Base-by-base conservation (phyloP, 1,140 invertebrate species). In the Cydia amplana region DNA sequence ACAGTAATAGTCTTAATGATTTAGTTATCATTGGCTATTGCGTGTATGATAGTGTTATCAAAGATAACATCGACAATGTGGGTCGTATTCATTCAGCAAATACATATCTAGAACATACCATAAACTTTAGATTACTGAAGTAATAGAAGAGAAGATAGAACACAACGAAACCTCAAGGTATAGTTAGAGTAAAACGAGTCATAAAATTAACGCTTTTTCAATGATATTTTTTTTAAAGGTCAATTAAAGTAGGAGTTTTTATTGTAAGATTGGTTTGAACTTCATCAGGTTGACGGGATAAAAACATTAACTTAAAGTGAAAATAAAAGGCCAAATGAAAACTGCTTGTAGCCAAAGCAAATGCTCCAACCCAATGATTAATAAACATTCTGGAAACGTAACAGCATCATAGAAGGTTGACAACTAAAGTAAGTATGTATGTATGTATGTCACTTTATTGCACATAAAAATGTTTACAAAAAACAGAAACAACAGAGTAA, bases 61-160 rank as follows among this genome's bases (percentile, higher is more conserved):
- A 65, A 32, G 65, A 40, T 40, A 67, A 32, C 14, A 65, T 28
- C 23, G 14, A 65, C 32, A 67, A 67, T 67, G 5, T 67, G n/a
- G 32, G 65, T 67, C 65, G 65, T 67, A 67, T 67, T 32, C 28
- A 70, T 18, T 70, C 65, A 9, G n/a, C 64, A 70, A 70, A 18
- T 32, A 70, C 16, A 2, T 60, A 23, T 60, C 9, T 60, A 23
- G 9, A 60, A 60, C 20, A 23, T 55, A 12, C 55, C 55, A 23
- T 12, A 55, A 60, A 60, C 55, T 20, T 23, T 23, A 60, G 51
- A 60, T 20, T 23, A 60, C 55, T 10, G n/a, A 55, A 55, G n/a
- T 55, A 18, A 55, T 18, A 18, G 16, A 51, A n/a, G n/a, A n/a
- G n/a, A n/a, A n/a, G 9, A 55, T 18, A 18, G 20, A 55, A 55